phyloP scores from a whole-genome alignment of 2,797 vertebrate species.

The Poeciliopsis gracilis region DNA sequence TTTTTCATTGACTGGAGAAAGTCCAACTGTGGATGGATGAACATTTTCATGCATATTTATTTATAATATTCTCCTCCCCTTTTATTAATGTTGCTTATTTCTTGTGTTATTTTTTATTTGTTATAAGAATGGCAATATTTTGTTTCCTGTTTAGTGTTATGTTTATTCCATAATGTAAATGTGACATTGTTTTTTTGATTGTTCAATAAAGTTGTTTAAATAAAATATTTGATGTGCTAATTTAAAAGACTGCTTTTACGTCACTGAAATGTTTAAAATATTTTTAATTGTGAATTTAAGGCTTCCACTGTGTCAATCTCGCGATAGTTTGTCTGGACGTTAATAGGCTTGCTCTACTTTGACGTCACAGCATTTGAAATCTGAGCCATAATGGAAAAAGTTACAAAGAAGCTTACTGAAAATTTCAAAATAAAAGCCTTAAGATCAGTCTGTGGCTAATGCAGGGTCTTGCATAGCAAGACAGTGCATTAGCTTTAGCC shows the following conservation, averaged over 20 bases:
- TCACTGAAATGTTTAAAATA: background rate
- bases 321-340: background rate
- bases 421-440: too few species aligned
- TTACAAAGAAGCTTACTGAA: background rate
- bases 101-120: background rate
- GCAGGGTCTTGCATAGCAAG: too few species aligned
- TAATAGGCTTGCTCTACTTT: background rate
- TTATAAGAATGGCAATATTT: background rate
- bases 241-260: background rate
- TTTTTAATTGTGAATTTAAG: background rate
- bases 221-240: background rate
- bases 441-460: too few species aligned
- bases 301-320: background rate
- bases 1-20: background rate
- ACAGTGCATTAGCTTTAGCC: too few species aligned
- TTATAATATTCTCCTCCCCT: background rate
- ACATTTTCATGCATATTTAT: background rate
- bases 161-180: background rate
- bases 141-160: background rate
- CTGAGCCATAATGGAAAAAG: background rate
- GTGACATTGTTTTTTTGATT: background rate
- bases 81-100: background rate
- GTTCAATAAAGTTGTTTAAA: background rate
- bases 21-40: background rate
- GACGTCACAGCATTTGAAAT: conserved; percentile 24